Evolutionary conservation across 2,113 vertebrate species (phyloP).

Genomic region (Chionomys nivalis): DNA sequence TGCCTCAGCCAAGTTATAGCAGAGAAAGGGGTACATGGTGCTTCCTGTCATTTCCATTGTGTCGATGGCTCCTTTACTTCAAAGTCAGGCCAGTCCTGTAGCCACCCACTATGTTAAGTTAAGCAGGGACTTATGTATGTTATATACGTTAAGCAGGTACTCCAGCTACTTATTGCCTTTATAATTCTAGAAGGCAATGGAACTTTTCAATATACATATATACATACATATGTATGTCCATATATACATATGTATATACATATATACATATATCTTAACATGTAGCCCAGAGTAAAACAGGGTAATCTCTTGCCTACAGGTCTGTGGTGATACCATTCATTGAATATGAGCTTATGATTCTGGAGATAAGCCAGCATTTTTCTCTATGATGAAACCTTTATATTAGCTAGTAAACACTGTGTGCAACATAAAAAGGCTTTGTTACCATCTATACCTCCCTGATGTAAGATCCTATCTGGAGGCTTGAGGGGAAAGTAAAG

Average conservation of each 20-base stretch:
- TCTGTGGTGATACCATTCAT: slow-evolving; percentile 49
- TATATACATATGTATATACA: not conserved
- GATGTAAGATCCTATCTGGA: slow-evolving; percentile 61
- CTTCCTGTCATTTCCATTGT: not conserved
- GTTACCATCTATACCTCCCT: slow-evolving; percentile 58
- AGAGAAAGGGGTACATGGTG: not conserved
- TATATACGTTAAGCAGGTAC: not conserved
- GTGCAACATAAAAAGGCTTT: slow-evolving; percentile 68
- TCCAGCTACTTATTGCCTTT: not conserved
- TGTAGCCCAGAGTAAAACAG: not conserved
- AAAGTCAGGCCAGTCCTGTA: slow-evolving; percentile 6
- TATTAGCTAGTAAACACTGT: slow-evolving; percentile 66
- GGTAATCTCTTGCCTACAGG: slow-evolving; percentile 12
- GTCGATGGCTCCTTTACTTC: not conserved
- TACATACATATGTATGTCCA: not conserved
- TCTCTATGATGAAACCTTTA: slow-evolving; percentile 68
- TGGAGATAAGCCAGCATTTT: slow-evolving; percentile 67
- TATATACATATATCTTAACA: not conserved
- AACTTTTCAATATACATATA: not conserved
- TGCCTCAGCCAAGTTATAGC: not conserved
- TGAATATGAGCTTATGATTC: slow-evolving; percentile 68
- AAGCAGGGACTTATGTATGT: too few species aligned
- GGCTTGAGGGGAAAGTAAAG: slow-evolving; percentile 47
- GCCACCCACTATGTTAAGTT: not conserved
- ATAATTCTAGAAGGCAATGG: not conserved